These are phyloP conservation scores for Ganaspis sp. DNA, from an alignment of 1,140 invertebrate species.

Conservation along the genomic window DNA sequence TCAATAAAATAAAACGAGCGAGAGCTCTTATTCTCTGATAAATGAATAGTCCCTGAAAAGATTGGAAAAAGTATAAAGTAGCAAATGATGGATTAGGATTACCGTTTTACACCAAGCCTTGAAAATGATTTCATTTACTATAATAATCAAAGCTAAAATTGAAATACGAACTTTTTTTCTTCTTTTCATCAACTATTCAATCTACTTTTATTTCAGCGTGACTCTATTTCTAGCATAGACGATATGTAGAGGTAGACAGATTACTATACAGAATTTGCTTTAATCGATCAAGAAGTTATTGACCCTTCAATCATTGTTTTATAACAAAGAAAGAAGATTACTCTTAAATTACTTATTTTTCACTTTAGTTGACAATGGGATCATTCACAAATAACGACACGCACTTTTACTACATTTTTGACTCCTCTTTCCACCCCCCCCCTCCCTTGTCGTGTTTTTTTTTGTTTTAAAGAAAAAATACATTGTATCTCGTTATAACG, in stretches of 20 bases:
- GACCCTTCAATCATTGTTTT: conserved; percentile 19
- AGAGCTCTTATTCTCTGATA: conserved; percentile 4
- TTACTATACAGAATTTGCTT: conserved; percentile 29
- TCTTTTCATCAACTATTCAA: not conserved
- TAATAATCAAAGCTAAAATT: not conserved
- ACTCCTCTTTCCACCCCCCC: no score
- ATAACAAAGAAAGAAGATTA: not conserved
- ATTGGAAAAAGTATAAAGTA: not conserved
- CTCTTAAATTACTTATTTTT: no score
- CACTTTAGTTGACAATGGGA: no score
- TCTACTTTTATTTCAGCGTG: not conserved
- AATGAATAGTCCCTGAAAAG: not conserved
- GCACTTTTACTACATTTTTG: no score
- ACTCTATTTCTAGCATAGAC: conserved; percentile 9
- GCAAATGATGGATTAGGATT: not conserved
- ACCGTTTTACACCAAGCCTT: not conserved
- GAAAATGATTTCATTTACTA: not conserved
- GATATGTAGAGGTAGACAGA: conserved; percentile 15
- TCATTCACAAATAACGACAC: no score
- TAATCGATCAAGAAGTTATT: conserved; percentile 20
- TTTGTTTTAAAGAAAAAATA: no score
- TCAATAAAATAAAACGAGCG: not conserved
- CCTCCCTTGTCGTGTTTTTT: no score
- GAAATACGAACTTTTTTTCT: not conserved
- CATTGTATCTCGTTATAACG: no score